These are phyloP conservation scores for Halcyon chelicuti DNA, from an alignment of 2,797 vertebrate genomes.

Conservation along the genomic window DNA sequence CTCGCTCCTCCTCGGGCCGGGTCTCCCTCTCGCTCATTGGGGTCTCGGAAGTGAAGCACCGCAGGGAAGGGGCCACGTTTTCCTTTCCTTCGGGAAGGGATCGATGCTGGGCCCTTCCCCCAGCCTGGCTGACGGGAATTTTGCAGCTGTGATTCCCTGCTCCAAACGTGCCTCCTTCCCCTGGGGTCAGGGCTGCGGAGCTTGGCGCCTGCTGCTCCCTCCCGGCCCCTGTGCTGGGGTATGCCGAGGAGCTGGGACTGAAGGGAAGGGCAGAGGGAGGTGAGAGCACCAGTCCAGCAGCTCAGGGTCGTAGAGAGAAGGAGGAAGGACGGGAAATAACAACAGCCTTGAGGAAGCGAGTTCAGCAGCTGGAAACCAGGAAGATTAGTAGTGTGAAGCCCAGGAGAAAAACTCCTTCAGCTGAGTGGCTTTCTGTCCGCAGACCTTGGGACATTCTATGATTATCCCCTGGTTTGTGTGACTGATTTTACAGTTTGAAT, in stretches of 20 bases:
- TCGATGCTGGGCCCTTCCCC: background rate
- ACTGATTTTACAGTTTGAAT: too few relatives aligned
- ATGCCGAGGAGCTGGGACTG: background rate
- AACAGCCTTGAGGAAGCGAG: background rate
- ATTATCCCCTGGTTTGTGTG: too few relatives aligned
- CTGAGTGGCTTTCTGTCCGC: background rate
- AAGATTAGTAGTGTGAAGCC: background rate
- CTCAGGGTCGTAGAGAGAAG: background rate
- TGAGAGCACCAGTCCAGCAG: accelerated
- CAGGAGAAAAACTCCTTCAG: slow-evolving; percentile 6
- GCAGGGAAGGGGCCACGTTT: background rate
- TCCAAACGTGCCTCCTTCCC: background rate
- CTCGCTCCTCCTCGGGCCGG: background rate
- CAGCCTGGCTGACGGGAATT: background rate
- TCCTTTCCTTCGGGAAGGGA: background rate
- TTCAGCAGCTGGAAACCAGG: slow-evolving; percentile 13
- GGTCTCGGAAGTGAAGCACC: accelerated
- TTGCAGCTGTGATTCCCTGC: slow-evolving; percentile 14
- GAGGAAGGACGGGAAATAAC: background rate
- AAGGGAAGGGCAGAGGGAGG: background rate
- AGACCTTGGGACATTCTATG: background rate
- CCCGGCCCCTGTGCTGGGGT: background rate
- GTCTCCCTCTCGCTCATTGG: accelerated
- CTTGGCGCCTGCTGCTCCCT: background rate
- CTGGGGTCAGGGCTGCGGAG: background rate